Evolutionary conservation across 1,140 invertebrate genomes (phyloP).

Genomic region (Drosophila nigrodunni): DNA sequence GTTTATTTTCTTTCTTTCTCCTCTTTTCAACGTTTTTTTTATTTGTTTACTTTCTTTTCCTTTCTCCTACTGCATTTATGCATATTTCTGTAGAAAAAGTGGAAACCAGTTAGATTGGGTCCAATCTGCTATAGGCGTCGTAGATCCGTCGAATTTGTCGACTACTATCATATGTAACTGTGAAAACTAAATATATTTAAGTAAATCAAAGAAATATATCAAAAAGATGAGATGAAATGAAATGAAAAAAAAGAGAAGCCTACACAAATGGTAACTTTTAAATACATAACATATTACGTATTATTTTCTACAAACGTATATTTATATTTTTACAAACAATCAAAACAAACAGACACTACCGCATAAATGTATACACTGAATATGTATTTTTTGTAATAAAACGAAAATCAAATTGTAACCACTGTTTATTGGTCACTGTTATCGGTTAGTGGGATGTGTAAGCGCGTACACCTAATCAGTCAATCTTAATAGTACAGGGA

Average conservation of each 20-base stretch:
- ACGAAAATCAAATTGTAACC: slow-evolving; percentile 13
- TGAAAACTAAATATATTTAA: slow-evolving; percentile 49
- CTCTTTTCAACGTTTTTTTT: slow-evolving; percentile 50
- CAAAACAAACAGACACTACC: slow-evolving; percentile 60
- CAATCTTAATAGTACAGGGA: no score
- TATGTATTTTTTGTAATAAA: slow-evolving; percentile 79
- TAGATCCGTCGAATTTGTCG: slow-evolving; percentile 82
- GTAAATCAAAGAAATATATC: slow-evolving; percentile 27
- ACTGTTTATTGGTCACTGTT: not conserved
- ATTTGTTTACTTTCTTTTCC: slow-evolving; percentile 74
- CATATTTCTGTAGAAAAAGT: slow-evolving; percentile 76
- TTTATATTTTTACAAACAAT: slow-evolving; percentile 73
- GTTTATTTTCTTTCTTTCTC: slow-evolving; percentile 77
- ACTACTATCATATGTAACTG: slow-evolving; percentile 82
- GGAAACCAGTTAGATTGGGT: slow-evolving; percentile 84
- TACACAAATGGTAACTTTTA: slow-evolving; percentile 45
- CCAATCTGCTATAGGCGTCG: slow-evolving; percentile 82
- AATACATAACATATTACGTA: slow-evolving; percentile 56
- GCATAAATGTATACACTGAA: slow-evolving; percentile 65
- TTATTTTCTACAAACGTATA: slow-evolving; percentile 74
- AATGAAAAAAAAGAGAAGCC: slow-evolving; percentile 36
- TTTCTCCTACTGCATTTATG: slow-evolving; percentile 66
- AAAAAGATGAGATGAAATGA: slow-evolving; percentile 31
- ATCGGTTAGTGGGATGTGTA: not conserved
- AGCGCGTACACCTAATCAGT: not conserved